Evolutionary conservation across 2,888 invertebrate species (phyloP).

Genomic region (Caenorhabditis becei): DNA sequence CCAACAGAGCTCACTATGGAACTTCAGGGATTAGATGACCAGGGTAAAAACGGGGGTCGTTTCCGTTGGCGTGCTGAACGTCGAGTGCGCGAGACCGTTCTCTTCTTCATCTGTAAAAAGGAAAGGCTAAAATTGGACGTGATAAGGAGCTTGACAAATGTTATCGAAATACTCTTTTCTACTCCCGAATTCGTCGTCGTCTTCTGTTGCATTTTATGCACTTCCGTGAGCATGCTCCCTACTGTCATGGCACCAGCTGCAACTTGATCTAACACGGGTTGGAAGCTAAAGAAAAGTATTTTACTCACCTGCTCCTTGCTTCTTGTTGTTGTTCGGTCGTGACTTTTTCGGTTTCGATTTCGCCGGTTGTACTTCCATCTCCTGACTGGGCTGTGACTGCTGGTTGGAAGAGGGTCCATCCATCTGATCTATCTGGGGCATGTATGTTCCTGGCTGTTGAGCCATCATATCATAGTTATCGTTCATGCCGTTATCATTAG

Average conservation of each 20-base stretch:
- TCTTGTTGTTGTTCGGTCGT: slow-evolving; percentile 25
- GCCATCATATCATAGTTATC: slow-evolving; percentile 34
- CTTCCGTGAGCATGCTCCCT: neutral
- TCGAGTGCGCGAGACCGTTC: slow-evolving; percentile 40
- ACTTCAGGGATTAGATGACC: slow-evolving; percentile 47
- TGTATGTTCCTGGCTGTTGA: slow-evolving; percentile 24
- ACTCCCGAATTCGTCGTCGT: neutral
- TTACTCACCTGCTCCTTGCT: slow-evolving; percentile 18
- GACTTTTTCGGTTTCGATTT: slow-evolving; percentile 30
- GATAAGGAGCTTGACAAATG: neutral
- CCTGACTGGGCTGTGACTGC: slow-evolving; percentile 13
- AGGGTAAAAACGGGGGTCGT: slow-evolving; percentile 22
- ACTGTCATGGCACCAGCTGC: neutral
- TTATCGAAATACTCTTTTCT: slow-evolving; percentile 63
- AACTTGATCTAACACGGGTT: neutral
- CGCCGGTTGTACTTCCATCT: neutral
- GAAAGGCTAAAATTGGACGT: neutral
- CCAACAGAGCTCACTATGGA: slow-evolving; percentile 37
- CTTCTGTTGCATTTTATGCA: neutral
- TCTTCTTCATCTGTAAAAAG: slow-evolving; percentile 57
- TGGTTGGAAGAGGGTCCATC: slow-evolving; percentile 26
- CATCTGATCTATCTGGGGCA: slow-evolving; percentile 51
- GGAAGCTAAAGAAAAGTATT: slow-evolving; percentile 2
- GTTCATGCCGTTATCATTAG: slow-evolving; percentile 10
- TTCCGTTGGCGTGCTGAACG: slow-evolving; percentile 53